These are phyloP conservation scores for Melanerpes formicivorus DNA, from an alignment of 2,113 vertebrate species.

Conservation along the genomic window DNA sequence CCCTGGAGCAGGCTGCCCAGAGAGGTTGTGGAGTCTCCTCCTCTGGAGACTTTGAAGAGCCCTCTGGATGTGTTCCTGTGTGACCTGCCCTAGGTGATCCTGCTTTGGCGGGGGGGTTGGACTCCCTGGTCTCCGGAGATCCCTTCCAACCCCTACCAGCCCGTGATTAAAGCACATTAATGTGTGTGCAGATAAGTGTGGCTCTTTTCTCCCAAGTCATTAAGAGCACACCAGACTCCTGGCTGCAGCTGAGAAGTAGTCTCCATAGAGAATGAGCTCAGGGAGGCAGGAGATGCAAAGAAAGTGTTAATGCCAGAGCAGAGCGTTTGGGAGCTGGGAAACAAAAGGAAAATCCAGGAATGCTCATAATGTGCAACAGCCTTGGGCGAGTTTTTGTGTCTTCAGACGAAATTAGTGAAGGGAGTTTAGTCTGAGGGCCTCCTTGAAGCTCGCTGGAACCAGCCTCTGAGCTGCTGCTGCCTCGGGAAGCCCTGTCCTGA, in stretches of 20 bases:
- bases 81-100: no score
- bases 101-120: no score
- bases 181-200: background rate
- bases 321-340: background rate
- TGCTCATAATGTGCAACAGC: background rate
- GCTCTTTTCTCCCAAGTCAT: background rate
- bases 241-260: background rate
- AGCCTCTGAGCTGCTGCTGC: background rate
- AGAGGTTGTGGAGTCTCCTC: no score
- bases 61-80: no score
- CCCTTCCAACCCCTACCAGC: no score
- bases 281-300: background rate
- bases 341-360: constrained; percentile 13
- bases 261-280: background rate
- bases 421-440: background rate
- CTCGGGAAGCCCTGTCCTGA: background rate
- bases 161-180: background rate
- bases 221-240: background rate
- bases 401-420: background rate
- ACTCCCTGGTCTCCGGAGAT: no score
- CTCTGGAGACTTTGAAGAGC: no score
- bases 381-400: constrained; percentile 2
- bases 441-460: background rate
- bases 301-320: background rate
- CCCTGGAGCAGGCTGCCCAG: no score